phyloP scores from a whole-genome alignment of 2,113 vertebrate species.

The Ginglymostoma cirratum region DNA sequence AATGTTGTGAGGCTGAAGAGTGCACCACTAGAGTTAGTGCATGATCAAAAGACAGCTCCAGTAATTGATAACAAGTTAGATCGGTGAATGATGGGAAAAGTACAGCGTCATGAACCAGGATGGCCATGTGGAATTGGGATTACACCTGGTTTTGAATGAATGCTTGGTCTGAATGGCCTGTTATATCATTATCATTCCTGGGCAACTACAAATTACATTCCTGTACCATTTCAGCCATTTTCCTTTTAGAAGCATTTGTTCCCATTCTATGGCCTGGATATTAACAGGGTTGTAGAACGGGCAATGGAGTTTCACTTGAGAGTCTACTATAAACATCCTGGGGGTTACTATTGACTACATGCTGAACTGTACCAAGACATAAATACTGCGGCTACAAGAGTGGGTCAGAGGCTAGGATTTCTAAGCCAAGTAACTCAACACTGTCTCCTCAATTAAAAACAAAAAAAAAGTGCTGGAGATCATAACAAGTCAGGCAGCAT shows the following conservation, averaged over 20 bases:
- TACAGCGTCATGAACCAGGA: neutral
- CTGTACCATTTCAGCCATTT: neutral
- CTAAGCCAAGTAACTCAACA: no score
- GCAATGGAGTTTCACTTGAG: neutral
- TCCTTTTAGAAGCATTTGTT: neutral
- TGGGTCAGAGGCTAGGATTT: no score
- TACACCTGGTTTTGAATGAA: neutral
- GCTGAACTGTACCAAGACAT: no score
- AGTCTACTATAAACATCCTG: no score
- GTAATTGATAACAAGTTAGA: neutral
- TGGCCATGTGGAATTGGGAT: neutral
- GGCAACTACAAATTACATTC: neutral
- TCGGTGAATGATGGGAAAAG: neutral
- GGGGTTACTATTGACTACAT: no score
- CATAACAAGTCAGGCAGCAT: no score
- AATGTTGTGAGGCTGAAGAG: no score
- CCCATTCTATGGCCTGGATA: neutral
- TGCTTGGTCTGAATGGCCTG: neutral
- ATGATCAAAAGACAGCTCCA: neutral
- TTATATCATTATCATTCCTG: neutral
- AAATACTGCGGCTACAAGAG: no score
- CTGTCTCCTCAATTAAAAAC: no score
- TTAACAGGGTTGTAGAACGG: neutral
- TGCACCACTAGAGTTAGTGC: no score
- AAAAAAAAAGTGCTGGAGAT: no score